Evolutionary conservation across 1,140 invertebrate genomes (phyloP).

Genomic region (Zaprionus ornatus): DNA sequence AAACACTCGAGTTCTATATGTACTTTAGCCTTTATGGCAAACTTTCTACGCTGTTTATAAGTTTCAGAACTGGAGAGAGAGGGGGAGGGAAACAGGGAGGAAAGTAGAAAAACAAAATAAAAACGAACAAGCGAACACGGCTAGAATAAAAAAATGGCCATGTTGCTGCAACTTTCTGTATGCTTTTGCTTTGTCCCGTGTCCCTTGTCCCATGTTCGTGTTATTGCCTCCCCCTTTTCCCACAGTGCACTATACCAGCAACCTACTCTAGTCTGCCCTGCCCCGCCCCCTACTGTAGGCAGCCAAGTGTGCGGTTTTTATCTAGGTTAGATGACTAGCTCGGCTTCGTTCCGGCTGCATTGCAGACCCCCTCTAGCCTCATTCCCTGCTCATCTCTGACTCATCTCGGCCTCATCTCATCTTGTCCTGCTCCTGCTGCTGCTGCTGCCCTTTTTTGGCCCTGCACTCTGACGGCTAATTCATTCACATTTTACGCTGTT

Average conservation of each 20-base stretch:
- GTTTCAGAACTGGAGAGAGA: conserved; percentile 48
- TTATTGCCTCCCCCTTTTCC: conserved; percentile 33
- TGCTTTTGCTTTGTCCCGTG: conserved; percentile 50
- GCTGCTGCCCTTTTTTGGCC: neutral
- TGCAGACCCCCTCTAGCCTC: no score
- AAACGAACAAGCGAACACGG: conserved; percentile 2
- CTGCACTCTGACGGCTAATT: conserved; percentile 65
- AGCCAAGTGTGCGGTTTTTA: conserved; percentile 79
- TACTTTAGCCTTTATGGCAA: conserved; percentile 75
- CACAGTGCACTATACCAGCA: neutral
- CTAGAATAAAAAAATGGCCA: conserved; percentile 30
- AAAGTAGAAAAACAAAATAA: conserved; percentile 12
- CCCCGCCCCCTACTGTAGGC: conserved; percentile 34
- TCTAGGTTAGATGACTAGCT: conserved; percentile 60
- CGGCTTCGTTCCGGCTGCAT: conserved; percentile 5
- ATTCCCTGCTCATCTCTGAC: neutral
- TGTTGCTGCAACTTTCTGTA: conserved; percentile 69
- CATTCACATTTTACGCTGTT: conserved; percentile 61
- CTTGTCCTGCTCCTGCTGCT: no score
- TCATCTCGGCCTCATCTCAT: neutral
- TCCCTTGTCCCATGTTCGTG: conserved; percentile 36
- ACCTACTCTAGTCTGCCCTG: neutral
- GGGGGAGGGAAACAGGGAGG: neutral
- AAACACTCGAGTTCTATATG: conserved; percentile 70
- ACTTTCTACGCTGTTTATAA: conserved; percentile 77